These are phyloP conservation scores for Sciurus vulgaris DNA, from an alignment of 2,797 vertebrate genomes.

Conservation along the genomic window DNA sequence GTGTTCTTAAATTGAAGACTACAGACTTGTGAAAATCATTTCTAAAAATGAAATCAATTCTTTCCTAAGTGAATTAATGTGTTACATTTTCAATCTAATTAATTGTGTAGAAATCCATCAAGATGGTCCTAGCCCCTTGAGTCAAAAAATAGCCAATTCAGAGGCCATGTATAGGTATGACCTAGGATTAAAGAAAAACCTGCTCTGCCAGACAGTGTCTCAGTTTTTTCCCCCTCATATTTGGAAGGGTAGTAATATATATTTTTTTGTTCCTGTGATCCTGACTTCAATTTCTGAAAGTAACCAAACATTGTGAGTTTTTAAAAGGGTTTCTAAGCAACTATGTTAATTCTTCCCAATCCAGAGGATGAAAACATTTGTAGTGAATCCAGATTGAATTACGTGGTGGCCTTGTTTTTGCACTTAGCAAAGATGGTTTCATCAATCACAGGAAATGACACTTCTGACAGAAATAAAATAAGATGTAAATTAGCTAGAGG, in stretches of 20 bases:
- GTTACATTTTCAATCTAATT: conserved; percentile 28
- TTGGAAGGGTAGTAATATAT: conserved; percentile 38
- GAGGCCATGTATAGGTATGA: neutral
- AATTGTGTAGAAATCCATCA: conserved; percentile 37
- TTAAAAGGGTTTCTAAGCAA: conserved; percentile 85
- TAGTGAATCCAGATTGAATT: conserved; percentile 85
- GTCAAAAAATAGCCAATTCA: conserved; percentile 43
- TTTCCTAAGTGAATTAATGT: conserved; percentile 53
- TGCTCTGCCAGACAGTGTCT: conserved; percentile 3
- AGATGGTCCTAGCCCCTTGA: conserved; percentile 31
- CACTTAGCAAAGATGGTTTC: conserved; percentile 82
- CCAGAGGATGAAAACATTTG: conserved; percentile 85
- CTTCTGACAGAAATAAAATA: conserved; percentile 86
- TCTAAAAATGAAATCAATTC: conserved; percentile 53
- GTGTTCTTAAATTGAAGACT: conserved; percentile 56
- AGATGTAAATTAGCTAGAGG: conserved; percentile 83
- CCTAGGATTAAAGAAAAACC: conserved; percentile 27
- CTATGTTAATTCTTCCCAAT: conserved; percentile 86
- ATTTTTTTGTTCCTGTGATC: conserved; percentile 76
- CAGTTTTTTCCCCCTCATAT: neutral
- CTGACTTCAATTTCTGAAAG: conserved; percentile 86
- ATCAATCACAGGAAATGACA: conserved; percentile 82
- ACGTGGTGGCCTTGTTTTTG: conserved; percentile 81
- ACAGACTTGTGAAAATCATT: conserved; percentile 59
- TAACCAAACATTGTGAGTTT: conserved; percentile 83